These are phyloP conservation scores for Dendrolimus houi DNA, from an alignment of 2,888 invertebrate species.

Conservation along the genomic window DNA sequence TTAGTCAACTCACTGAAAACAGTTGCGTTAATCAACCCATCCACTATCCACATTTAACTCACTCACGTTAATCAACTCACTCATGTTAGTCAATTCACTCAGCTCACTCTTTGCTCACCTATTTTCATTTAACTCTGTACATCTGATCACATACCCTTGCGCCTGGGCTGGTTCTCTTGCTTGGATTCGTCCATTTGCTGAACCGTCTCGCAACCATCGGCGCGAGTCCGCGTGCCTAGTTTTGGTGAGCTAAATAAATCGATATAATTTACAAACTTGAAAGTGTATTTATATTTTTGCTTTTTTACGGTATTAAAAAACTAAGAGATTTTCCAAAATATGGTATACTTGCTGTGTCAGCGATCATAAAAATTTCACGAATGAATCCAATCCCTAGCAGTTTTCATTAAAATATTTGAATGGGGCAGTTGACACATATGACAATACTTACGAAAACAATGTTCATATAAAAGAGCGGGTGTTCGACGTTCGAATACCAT, in stretches of 20 bases:
- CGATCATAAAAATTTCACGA: no score
- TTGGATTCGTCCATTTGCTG: constrained; percentile 19
- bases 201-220: constrained; percentile 58
- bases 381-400: no score
- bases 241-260: constrained; percentile 35
- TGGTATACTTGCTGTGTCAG: no score
- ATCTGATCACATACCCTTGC: constrained; percentile 52
- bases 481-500: no score
- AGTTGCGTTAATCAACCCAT: not conserved
- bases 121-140: constrained; percentile 2
- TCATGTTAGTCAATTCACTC: not conserved
- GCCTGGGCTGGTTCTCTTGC: constrained; percentile 26
- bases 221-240: constrained; percentile 55
- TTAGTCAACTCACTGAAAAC: not conserved
- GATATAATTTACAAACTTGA: no score
- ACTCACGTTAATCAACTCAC: not conserved
- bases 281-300: no score
- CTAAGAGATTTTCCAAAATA: no score
- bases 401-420: no score
- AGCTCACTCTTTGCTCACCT: constrained; percentile 14
- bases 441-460: no score
- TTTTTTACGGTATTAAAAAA: no score
- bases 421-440: no score
- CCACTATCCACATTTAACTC: not conserved
- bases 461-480: no score